Evolutionary conservation across 1,140 invertebrate species (phyloP).

Genomic region (Rhyacophila brunnea): DNA sequence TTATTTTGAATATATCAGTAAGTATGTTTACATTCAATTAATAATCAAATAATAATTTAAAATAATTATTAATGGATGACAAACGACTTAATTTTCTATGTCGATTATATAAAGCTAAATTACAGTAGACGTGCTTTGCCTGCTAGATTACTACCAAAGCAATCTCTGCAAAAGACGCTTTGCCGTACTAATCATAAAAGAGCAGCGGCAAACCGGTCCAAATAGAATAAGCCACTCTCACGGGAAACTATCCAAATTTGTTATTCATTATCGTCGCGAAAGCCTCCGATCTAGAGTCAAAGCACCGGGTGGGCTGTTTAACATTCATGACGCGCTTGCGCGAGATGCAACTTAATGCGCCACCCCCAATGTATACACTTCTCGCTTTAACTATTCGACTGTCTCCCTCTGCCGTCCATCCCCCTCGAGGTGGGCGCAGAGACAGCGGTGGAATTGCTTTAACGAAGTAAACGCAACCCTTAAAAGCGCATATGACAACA

Average conservation of each 20-base stretch:
- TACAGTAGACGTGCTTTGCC: no score
- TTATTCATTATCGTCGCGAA: constrained; percentile 23
- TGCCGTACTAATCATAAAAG: no score
- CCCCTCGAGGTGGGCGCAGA: constrained; percentile 12
- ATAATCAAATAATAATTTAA: no score
- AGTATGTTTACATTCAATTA: no score
- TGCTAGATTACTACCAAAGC: no score
- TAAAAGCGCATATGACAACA: constrained; percentile 28
- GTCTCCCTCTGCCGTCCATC: constrained; percentile 15
- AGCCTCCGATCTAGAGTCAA: background rate
- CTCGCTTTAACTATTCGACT: background rate
- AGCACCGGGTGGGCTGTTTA: constrained; percentile 16
- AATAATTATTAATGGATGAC: no score
- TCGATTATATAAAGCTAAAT: no score
- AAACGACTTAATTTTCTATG: no score
- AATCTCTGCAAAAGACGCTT: no score
- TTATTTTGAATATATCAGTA: no score
- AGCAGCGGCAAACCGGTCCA: background rate
- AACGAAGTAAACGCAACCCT: constrained; percentile 24
- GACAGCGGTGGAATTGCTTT: constrained; percentile 20
- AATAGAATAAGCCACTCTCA: constrained; percentile 11
- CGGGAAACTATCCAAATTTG: constrained; percentile 21
- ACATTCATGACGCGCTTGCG: constrained; percentile 26
- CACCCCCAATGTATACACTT: constrained; percentile 19
- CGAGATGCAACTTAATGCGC: constrained; percentile 15